A percentile compares a stretch with the other conserved stretches of the same genome.
Conservation (phyloP, 2,888 invertebrate species). For the Dicycla oo region DNA sequence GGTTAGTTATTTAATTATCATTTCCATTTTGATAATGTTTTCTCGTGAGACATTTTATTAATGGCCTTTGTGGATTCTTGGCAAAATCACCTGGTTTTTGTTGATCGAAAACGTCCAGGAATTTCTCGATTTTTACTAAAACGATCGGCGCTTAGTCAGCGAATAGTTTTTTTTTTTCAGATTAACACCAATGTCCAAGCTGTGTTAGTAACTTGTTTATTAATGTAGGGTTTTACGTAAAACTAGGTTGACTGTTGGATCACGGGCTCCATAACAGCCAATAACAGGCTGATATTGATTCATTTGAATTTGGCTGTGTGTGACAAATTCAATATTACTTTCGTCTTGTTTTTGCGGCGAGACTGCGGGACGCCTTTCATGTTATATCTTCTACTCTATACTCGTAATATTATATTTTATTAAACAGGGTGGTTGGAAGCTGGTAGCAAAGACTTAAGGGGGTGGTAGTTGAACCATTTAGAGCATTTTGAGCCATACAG, state of each 20-base stretch:
- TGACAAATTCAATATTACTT: neutral
- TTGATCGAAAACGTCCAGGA: neutral
- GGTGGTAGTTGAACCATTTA: too few species aligned
- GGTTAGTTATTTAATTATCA: conserved; percentile 1
- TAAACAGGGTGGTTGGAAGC: too few species aligned
- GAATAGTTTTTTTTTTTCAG: too few species aligned
- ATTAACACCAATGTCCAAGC: neutral
- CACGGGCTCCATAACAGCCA: neutral
- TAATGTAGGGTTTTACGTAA: neutral
- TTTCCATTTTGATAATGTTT: neutral
- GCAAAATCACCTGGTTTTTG: neutral
- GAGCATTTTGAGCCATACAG: too few species aligned
- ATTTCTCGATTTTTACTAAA: neutral
- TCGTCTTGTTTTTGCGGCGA: neutral
- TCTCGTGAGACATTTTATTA: neutral
- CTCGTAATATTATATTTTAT: too few species aligned
- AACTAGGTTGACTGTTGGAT: conserved; percentile 2
- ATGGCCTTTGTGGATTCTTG: neutral
- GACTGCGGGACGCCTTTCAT: neutral
- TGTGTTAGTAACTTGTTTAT: neutral
- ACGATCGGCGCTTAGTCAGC: neutral
- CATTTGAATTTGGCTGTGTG: conserved; percentile 18
- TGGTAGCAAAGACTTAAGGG: too few species aligned
- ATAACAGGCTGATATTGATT: conserved; percentile 4
- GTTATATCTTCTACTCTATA: neutral